phyloP scores from a whole-genome alignment of 2,797 vertebrate species.

The Graptemys geographica region DNA sequence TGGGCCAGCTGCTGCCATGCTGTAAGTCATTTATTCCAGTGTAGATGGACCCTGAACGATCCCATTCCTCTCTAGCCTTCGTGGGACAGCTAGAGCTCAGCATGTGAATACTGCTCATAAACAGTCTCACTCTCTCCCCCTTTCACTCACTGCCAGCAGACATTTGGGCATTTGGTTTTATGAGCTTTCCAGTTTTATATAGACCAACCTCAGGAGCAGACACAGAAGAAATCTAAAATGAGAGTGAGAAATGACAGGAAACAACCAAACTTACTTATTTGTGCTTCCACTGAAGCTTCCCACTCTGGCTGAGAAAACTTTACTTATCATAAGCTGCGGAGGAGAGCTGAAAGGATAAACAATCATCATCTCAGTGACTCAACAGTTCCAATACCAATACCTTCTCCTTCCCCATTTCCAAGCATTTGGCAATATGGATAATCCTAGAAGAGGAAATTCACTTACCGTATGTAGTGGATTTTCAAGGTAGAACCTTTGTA shows the following conservation, averaged over 20 bases:
- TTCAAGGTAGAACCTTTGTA: constrained; percentile 91
- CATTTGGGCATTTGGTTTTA: not conserved
- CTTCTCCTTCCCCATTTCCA: not conserved
- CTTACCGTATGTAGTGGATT: constrained; percentile 91
- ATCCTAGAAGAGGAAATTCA: not conserved
- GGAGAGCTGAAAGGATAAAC: constrained; percentile 83
- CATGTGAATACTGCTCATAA: not conserved
- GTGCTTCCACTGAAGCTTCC: constrained; percentile 88
- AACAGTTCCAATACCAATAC: not conserved
- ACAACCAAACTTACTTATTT: constrained; percentile 83
- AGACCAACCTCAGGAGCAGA: not conserved
- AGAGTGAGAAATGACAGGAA: not conserved
- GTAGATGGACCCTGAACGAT: not conserved
- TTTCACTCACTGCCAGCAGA: not conserved
- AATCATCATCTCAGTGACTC: constrained; percentile 48
- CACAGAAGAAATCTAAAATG: not conserved
- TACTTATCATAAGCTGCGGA: constrained; percentile 91
- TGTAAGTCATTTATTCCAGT: not conserved
- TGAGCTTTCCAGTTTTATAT: not conserved
- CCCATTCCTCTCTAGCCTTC: not conserved
- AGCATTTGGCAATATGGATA: not conserved
- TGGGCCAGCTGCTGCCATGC: not conserved
- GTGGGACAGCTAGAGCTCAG: not conserved
- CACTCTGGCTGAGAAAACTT: constrained; percentile 89
- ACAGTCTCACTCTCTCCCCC: not conserved